Evolutionary conservation across 2,888 invertebrate genomes (phyloP), one percentile per base, ranked within the genome.

Genomic region (Nezara viridula): DNA sequence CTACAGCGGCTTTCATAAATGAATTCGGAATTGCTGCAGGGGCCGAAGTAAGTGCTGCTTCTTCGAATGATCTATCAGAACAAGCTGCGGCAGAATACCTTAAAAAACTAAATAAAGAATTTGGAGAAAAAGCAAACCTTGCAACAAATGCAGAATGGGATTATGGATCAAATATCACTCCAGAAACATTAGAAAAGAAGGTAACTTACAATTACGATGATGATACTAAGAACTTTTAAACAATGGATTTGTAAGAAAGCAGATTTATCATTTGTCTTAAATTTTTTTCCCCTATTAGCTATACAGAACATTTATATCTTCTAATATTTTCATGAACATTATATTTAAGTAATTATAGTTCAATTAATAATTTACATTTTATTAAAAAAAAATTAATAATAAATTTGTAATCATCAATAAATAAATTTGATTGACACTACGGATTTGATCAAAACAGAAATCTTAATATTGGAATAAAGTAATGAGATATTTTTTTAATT

Each of bases 131-230:
- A 91, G 94, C 93, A 90, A 95, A 96, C 92, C 93, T 94, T n/a
- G 94, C 94, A 9, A 94, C 94, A 0, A 91, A 95, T 6, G 95
- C 96, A 0, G 94, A 95, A 90, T 97, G 97, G 97, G 94, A 94
- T 0, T 97, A 97, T 92, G 95, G 95, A 0, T 95, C 96, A 0
- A 96, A 97, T 92, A 94, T 97, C 77, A 97, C 96, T 0, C 95
- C 96, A 88, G 95, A 94, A 89, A 97, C 96, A 92, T 94, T 96
- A 89, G 94, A 94, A 52, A 92, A 92, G 24, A 94, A 94, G 92
- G 93, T 94, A 91, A 91, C 89, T 85, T 12, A 55, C 9, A 55
- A n/a, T 7, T 10, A n/a, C n/a, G n/a, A n/a, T n/a, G n/a, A n/a
- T n/a, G n/a, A n/a, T n/a, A n/a, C n/a, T n/a, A n/a, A 60, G 60